Evolutionary conservation across 2,888 invertebrate genomes (phyloP).

Genomic region (Pseudococcus jackbeardsleyi): DNA sequence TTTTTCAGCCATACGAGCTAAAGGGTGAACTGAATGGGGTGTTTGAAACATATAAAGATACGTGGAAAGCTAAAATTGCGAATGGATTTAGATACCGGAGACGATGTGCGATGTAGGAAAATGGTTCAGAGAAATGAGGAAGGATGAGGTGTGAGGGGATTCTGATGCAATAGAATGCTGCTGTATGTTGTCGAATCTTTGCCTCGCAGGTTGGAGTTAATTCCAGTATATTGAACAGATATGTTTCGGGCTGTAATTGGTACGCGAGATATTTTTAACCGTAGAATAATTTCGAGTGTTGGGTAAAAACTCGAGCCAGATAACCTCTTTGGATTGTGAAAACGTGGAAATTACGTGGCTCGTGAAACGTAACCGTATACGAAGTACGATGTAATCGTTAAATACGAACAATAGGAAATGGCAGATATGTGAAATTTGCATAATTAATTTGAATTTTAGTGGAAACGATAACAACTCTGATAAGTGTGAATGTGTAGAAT

Average conservation of each 20-base stretch:
- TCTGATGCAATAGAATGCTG: background rate
- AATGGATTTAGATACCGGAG: background rate
- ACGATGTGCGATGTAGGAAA: background rate
- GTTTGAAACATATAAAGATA: background rate
- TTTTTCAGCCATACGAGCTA: background rate
- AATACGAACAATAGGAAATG: background rate
- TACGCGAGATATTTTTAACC: slow-evolving; percentile 1
- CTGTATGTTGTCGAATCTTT: background rate
- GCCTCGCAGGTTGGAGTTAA: background rate
- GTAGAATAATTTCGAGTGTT: background rate
- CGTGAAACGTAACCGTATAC: background rate
- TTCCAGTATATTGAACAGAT: background rate
- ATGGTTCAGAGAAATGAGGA: background rate
- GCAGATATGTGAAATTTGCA: slow-evolving; percentile 2
- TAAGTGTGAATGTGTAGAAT: background rate
- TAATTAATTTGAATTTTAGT: background rate
- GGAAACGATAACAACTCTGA: background rate
- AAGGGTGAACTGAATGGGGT: background rate
- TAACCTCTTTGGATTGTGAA: background rate
- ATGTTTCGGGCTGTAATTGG: slow-evolving; percentile 3
- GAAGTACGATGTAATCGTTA: background rate
- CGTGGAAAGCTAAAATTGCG: background rate
- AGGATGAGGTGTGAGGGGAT: background rate
- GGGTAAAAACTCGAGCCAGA: slow-evolving; percentile 2
- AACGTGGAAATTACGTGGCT: background rate